These are phyloP conservation scores for Epistrophe eligans DNA, from an alignment of 2,888 invertebrate species.

Conservation along the genomic window DNA sequence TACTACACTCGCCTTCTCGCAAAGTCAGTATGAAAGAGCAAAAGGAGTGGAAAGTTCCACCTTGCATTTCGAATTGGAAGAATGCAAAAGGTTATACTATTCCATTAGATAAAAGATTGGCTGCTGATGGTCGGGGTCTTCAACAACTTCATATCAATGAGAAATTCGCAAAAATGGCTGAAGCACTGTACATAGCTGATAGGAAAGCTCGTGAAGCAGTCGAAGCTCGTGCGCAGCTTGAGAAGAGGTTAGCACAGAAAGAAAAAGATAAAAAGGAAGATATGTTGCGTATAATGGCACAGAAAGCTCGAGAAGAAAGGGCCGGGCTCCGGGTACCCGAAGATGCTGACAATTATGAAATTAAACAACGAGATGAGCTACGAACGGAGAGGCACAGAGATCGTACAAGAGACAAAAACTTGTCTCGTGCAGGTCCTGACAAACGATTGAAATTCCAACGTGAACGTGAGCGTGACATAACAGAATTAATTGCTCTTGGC, in stretches of 20 bases:
- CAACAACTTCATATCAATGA: conserved; percentile 99
- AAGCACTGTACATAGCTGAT: conserved; percentile 98
- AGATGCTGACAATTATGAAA: conserved; percentile 85
- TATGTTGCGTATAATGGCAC: conserved; percentile 95
- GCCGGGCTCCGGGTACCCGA: conserved; percentile 88
- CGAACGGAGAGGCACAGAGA: conserved; percentile 96
- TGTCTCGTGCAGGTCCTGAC: conserved; percentile 97
- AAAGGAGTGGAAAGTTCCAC: conserved; percentile 99
- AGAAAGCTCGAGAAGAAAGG: conserved; percentile 97
- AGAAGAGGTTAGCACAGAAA: conserved; percentile 97
- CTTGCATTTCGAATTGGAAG: conserved; percentile 99
- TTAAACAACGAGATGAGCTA: conserved; percentile 93
- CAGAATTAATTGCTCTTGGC: conserved; percentile 98
- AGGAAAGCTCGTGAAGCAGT: conserved; percentile 98
- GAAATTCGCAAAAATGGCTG: conserved; percentile 99
- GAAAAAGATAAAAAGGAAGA: conserved; percentile 99
- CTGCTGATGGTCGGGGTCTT: conserved; percentile 98
- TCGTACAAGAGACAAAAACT: conserved; percentile 95
- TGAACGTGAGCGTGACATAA: conserved; percentile 97
- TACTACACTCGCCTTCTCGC: conserved; percentile 98
- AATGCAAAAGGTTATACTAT: conserved; percentile 99
- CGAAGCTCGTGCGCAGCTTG: conserved; percentile 97
- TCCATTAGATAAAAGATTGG: conserved; percentile 98
- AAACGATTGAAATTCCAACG: conserved; percentile 94
- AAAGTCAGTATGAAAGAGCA: conserved; percentile 99